Base-by-base conservation (phyloP, 2,113 vertebrate species). In the Gadus macrocephalus region DNA sequence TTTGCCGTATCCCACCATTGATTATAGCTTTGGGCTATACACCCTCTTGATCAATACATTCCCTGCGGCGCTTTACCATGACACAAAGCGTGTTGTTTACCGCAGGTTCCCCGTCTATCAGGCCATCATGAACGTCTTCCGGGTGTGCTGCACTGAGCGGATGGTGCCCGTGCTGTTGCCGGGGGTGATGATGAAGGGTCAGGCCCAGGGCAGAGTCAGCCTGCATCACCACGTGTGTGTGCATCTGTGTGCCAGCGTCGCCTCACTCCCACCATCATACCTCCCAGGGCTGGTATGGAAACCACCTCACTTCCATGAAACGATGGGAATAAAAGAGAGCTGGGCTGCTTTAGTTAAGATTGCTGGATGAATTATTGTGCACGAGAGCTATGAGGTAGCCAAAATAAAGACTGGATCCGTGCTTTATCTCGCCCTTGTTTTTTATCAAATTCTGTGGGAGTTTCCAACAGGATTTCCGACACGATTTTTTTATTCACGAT, bases 191-290 rank as follows among this genome's bases (percentile, higher is more conserved):
- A 78, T 86, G 55, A 86, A 86, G 2, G 95, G 94, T 58, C 94
- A 94, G 67, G 84, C 91, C 15, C 87, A 90, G 72, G 79, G 68
- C 58, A 78, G 85, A 15, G 81, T 95, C 84, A 93, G 93, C 22
- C 87, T 98, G 35, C 95, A 99, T 78, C 93, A 94, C 59, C 92
- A 97, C 1, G 73, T 95, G 20, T 98, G 95, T 69, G 88, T 95
- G 71, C 94, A 94, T 4, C 83, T 99, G 53, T 98, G 95, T 74
- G 84, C 93, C 59, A 95, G 90, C 64, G 92, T 97, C 66, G 91
- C 94, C 73, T 88, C 90, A 0, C 91, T 93, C 19, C 90, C 92
- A 1, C 86, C 91, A 5, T 83, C 80, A 0, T 83, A 92, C 62
- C 95, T 98, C 60, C 79, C 91, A 19, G 74, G 86, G 22, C 81